Base-by-base conservation (phyloP, 2,797 vertebrate species). In the Botia almorhae region DNA sequence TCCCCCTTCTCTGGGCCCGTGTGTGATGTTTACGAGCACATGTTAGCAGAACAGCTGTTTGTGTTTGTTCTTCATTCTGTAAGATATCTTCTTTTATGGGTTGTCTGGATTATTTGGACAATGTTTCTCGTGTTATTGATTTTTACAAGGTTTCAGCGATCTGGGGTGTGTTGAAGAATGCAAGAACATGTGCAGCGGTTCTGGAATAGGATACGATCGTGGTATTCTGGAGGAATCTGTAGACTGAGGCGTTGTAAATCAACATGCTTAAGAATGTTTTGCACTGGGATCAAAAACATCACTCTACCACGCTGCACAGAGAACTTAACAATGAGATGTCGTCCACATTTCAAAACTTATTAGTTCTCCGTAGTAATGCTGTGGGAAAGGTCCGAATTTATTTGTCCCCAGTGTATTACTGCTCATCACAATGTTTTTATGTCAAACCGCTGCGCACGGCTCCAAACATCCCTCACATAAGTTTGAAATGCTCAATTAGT, bases 11-110 rank as follows among this genome's bases (percentile, higher is more conserved):
- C 50, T 0, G 6, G 14, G 69, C 69, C 73, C 61, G 51, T 43
- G 76, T 81, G 76, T 77, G 80, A 80, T 76, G 60, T 86, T 86
- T 86, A 84, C 48, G 77, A 82, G 77, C 80, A 75, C 76, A 85
- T 72, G 80, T 63, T 50, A 13, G 61, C 53, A 53, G 73, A 79
- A 48, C 77, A 80, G 82, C 71, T 82, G 81, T 80, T 75, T 82
- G 69, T 83, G 78, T 82, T 74, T 81, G 82, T 76, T 77, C 74
- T 63, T 78, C 58, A 78, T 39, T 76, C 50, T 70, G 67, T 76
- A 80, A 65, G 60, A 85, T 83, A 46, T 83, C 70, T 77, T 82
- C 23, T 75, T 85, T 85, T 77, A 80, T 80, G 61, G 74, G 50
- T 80, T 74, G 78, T 67, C 78, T 73, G 70, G 78, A 58, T 73